phyloP scores from a whole-genome alignment of 2,888 invertebrate species.

The Andrena fulva region DNA sequence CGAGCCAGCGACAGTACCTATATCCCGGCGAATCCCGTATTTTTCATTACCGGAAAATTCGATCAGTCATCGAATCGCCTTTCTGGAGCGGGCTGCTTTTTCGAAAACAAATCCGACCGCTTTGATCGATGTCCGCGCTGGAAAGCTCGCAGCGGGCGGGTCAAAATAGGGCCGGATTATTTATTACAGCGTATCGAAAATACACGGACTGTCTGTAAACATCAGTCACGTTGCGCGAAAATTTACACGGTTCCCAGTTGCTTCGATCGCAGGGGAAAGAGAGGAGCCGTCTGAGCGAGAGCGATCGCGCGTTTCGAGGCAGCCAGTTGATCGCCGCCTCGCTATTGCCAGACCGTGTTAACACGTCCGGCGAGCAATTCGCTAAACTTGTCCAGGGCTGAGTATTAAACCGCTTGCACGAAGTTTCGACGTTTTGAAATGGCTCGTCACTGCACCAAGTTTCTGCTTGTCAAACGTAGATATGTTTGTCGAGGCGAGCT shows the following conservation, averaged over 20 bases:
- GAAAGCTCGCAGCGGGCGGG: background rate
- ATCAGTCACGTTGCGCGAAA: slow-evolving; percentile 36
- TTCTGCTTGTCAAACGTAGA: slow-evolving; percentile 35
- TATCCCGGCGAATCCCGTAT: background rate
- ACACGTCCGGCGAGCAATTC: slow-evolving; percentile 51
- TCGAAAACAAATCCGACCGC: slow-evolving; percentile 33
- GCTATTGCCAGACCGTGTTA: slow-evolving; percentile 38
- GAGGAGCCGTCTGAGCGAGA: background rate
- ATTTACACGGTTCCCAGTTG: slow-evolving; percentile 40
- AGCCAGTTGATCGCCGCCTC: slow-evolving; percentile 17
- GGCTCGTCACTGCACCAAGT: slow-evolving; percentile 46
- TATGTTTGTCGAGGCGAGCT: slow-evolving; percentile 13
- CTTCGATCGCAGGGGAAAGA: background rate
- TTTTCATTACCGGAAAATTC: slow-evolving; percentile 23
- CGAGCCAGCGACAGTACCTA: background rate
- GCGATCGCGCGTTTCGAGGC: background rate
- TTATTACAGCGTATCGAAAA: slow-evolving; percentile 47
- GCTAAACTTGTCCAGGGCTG: slow-evolving; percentile 50
- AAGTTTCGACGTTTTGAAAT: slow-evolving; percentile 66
- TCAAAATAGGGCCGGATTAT: slow-evolving; percentile 25
- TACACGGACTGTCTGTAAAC: slow-evolving; percentile 36
- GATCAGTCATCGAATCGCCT: slow-evolving; percentile 2
- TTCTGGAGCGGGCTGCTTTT: slow-evolving; percentile 12
- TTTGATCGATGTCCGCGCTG: slow-evolving; percentile 40
- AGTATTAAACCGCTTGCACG: slow-evolving; percentile 61